Percentiles rank a stretch among this genome's conserved stretches.
These are phyloP conservation scores for Pocota personata DNA, from an alignment of 2,888 invertebrate genomes.

Conservation along the genomic window DNA sequence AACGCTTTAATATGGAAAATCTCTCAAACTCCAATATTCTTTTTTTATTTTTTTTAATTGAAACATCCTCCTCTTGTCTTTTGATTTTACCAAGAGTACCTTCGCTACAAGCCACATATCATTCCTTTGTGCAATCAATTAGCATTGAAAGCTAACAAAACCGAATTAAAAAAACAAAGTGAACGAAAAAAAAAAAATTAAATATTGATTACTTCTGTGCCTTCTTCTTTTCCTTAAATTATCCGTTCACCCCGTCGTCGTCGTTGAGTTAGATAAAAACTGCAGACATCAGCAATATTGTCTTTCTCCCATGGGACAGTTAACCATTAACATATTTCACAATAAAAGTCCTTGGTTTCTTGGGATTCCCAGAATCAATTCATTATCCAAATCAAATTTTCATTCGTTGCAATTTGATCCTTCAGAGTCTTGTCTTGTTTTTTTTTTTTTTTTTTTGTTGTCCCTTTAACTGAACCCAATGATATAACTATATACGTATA, in stretches of 20 bases:
- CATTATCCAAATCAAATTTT: slow-evolving; percentile 20
- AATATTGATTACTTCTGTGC: slow-evolving; percentile 24
- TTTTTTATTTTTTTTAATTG: not conserved
- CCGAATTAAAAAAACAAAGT: not conserved
- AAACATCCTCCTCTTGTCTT: not conserved
- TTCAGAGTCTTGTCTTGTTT: not conserved
- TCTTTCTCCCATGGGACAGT: not conserved
- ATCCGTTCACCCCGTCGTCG: slow-evolving; percentile 12
- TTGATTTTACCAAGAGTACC: not conserved
- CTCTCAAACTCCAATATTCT: not conserved
- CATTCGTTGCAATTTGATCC: slow-evolving; percentile 11
- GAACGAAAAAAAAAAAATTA: not conserved
- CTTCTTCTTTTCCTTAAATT: slow-evolving; percentile 15
- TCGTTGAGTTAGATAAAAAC: slow-evolving; percentile 15
- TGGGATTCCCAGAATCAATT: slow-evolving; percentile 6
- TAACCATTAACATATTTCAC: slow-evolving; percentile 33
- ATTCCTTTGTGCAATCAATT: slow-evolving; percentile 23
- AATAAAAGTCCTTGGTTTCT: not conserved
- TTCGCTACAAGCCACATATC: not conserved
- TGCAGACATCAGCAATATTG: not conserved
- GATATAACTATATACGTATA: too few species aligned
- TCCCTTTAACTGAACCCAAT: not conserved
- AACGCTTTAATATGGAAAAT: not conserved
- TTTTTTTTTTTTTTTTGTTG: not conserved
- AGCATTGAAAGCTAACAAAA: slow-evolving; percentile 19